Conservation (phyloP, 64 coral and sea anemone genomes). For the Platygyra sinensis region DNA sequence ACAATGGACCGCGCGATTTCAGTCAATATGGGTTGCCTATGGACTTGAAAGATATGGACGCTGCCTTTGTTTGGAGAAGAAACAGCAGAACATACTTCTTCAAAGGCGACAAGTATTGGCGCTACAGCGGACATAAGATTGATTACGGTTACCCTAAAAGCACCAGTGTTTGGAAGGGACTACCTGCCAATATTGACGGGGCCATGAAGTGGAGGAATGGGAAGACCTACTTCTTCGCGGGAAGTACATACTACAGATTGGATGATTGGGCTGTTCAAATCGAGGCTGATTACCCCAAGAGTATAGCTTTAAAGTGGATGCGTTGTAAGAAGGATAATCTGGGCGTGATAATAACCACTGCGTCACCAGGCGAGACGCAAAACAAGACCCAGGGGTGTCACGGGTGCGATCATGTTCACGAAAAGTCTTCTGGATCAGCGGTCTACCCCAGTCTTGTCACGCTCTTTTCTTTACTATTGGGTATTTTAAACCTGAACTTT, state of each 20-base stretch:
- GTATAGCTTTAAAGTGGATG: conserved; percentile 49
- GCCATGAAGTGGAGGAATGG: conserved; percentile 81
- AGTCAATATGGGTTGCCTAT: conserved; percentile 44
- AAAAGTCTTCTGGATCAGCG: neutral
- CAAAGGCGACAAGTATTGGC: conserved; percentile 81
- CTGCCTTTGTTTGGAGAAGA: conserved; percentile 54
- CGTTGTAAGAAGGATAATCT: conserved; percentile 18
- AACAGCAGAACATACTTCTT: conserved; percentile 70
- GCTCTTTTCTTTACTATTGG: neutral
- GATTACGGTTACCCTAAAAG: conserved; percentile 65
- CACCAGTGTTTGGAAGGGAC: conserved; percentile 58
- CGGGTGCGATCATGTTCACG: neutral
- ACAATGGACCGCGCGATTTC: neutral
- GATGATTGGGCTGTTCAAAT: conserved; percentile 52
- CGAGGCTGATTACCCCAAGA: conserved; percentile 45
- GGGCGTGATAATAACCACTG: neutral
- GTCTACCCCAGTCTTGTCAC: conserved; percentile 26
- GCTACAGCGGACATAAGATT: conserved; percentile 49
- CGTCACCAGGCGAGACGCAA: neutral
- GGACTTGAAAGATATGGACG: conserved; percentile 52
- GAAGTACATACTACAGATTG: conserved; percentile 51
- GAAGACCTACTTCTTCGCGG: conserved; percentile 75
- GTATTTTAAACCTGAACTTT: conserved; percentile 7
- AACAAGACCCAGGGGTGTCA: neutral
- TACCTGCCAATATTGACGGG: conserved; percentile 62